Evolutionary conservation across 2,797 vertebrate genomes (phyloP).

Genomic region (Halcyon chelicuti): DNA sequence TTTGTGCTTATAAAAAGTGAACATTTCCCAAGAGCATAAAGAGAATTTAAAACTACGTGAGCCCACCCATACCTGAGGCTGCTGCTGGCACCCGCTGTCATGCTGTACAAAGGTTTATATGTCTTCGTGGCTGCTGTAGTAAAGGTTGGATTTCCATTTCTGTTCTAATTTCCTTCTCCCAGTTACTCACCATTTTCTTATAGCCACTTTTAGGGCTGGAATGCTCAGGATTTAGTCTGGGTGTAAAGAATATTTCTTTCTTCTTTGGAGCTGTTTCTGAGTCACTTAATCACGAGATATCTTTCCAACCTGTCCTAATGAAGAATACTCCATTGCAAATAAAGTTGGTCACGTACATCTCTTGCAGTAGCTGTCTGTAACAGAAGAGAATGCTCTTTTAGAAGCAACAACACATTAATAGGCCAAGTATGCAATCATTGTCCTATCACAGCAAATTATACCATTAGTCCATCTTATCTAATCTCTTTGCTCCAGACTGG

Average conservation of each 20-base stretch:
- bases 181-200: neutral
- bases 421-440: constrained; percentile 16
- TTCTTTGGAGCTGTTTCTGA: neutral
- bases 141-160: neutral
- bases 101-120: neutral
- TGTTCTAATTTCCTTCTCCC: neutral
- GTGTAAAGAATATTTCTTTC: neutral
- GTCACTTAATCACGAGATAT: neutral
- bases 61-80: neutral
- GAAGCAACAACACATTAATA: constrained; percentile 31
- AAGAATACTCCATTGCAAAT: constrained; percentile 23
- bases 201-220: neutral
- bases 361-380: neutral
- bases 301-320: neutral
- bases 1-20: neutral
- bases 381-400: constrained; percentile 3
- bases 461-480: constrained; percentile 35
- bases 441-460: constrained; percentile 42
- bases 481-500: constrained; percentile 22
- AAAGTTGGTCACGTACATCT: constrained; percentile 10
- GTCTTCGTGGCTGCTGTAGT: neutral
- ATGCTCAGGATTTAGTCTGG: neutral
- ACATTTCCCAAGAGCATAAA: neutral
- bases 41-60: neutral
- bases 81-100: neutral